Conservation (phyloP, 2,888 invertebrate genomes). For the Scaptomyza parva region DNA sequence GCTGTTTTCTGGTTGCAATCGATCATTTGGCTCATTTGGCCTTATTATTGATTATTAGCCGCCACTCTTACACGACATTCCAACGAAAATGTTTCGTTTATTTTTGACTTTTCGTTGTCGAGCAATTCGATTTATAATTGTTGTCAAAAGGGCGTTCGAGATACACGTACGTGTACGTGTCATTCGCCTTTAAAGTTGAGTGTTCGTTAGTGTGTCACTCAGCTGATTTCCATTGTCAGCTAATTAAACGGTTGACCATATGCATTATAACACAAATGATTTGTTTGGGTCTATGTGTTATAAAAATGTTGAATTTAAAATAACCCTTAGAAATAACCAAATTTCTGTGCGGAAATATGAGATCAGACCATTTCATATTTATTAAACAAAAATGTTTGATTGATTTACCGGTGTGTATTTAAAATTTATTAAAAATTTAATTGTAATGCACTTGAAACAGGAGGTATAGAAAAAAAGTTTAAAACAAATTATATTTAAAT, state of each 20-base stretch:
- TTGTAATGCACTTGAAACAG: no score
- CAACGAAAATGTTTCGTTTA: constrained; percentile 28
- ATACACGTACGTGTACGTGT: constrained; percentile 53
- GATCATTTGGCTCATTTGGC: constrained; percentile 58
- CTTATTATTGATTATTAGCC: constrained; percentile 59
- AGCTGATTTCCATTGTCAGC: constrained; percentile 52
- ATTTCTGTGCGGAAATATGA: no score
- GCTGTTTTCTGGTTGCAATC: constrained; percentile 54
- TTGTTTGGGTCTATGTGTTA: no score
- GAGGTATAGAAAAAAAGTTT: no score
- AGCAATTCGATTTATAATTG: constrained; percentile 31
- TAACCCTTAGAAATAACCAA: no score
- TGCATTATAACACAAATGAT: constrained; percentile 31
- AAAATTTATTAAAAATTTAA: no score
- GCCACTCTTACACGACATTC: constrained; percentile 73
- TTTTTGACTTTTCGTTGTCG: constrained; percentile 57
- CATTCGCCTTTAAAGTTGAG: constrained; percentile 48
- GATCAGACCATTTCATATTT: no score
- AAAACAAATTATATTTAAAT: no score
- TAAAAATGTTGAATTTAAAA: no score
- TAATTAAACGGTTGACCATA: constrained; percentile 75
- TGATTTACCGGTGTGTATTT: no score
- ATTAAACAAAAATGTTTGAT: no score
- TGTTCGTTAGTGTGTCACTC: constrained; percentile 28
- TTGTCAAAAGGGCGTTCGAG: constrained; percentile 27